Evolutionary conservation across 2,888 invertebrate genomes (phyloP).

Genomic region (Taphrorychus bicolor): DNA sequence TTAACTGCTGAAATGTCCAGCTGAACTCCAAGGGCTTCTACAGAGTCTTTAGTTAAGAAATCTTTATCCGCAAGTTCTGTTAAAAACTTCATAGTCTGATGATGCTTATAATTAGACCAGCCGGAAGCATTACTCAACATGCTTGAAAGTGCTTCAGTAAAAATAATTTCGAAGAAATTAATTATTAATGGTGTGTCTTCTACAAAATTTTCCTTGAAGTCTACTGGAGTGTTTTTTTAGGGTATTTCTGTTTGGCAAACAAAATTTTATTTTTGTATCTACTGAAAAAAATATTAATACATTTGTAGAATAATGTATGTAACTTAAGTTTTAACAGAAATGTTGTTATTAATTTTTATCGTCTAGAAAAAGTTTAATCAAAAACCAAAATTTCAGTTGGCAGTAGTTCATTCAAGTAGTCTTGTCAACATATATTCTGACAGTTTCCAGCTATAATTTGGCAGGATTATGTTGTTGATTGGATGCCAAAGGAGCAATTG

Average conservation of each 20-base stretch:
- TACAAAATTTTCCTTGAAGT: not conserved
- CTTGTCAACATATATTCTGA: too few species aligned
- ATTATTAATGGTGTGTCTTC: not conserved
- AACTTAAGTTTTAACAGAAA: too few species aligned
- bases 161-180: not conserved
- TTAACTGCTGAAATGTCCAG: not conserved
- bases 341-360: too few species aligned
- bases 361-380: too few species aligned
- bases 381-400: too few species aligned
- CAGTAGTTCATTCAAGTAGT: too few species aligned
- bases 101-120: conserved; percentile 5
- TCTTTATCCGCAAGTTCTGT: not conserved
- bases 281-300: not conserved
- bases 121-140: not conserved
- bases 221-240: not conserved
- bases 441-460: too few species aligned
- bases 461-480: too few species aligned
- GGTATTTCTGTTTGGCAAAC: not conserved
- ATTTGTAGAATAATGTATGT: not conserved
- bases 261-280: not conserved
- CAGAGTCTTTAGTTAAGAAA: not conserved
- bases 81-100: conserved; percentile 1
- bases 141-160: not conserved
- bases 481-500: too few species aligned
- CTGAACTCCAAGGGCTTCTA: not conserved